These are phyloP conservation scores for Microctonus hyperodae DNA, from an alignment of 2,888 invertebrate genomes.

Conservation along the genomic window DNA sequence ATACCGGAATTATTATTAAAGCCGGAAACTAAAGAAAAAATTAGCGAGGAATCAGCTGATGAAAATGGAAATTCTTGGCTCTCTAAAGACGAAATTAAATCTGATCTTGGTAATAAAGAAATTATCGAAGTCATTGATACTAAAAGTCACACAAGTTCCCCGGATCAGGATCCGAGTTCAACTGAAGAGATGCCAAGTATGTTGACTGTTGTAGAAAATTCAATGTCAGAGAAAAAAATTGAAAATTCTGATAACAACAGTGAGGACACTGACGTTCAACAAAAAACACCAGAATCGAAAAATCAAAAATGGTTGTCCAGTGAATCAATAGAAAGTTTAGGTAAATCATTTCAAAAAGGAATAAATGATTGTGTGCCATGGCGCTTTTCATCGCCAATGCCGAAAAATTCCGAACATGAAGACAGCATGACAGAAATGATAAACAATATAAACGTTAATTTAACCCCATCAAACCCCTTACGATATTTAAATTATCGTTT, in stretches of 20 bases:
- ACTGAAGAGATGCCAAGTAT: conserved; percentile 6
- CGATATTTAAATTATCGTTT: conserved; percentile 33
- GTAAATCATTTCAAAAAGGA: conserved; percentile 5
- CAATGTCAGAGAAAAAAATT: background rate
- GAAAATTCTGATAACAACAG: background rate
- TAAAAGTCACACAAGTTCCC: background rate
- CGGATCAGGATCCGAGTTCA: conserved; percentile 10
- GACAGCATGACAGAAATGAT: conserved; percentile 50
- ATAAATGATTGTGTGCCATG: conserved; percentile 19
- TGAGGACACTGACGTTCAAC: background rate
- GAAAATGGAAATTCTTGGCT: conserved; percentile 21
- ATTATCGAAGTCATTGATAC: background rate
- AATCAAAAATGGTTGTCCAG: conserved; percentile 9
- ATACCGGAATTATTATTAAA: conserved; percentile 14
- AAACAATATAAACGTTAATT: conserved; percentile 45
- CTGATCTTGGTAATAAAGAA: background rate
- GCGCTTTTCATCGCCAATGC: conserved; percentile 23
- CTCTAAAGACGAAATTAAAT: background rate
- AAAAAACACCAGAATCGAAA: background rate
- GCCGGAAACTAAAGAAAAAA: conserved; percentile 10
- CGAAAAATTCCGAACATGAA: conserved; percentile 34
- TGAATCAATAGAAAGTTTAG: conserved; percentile 13
- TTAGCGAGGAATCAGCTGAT: conserved; percentile 18
- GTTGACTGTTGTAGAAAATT: conserved; percentile 8
- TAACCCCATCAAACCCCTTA: conserved; percentile 43